Conservation (phyloP, 2,113 vertebrate genomes). For the Oxyruncus cristatus region DNA sequence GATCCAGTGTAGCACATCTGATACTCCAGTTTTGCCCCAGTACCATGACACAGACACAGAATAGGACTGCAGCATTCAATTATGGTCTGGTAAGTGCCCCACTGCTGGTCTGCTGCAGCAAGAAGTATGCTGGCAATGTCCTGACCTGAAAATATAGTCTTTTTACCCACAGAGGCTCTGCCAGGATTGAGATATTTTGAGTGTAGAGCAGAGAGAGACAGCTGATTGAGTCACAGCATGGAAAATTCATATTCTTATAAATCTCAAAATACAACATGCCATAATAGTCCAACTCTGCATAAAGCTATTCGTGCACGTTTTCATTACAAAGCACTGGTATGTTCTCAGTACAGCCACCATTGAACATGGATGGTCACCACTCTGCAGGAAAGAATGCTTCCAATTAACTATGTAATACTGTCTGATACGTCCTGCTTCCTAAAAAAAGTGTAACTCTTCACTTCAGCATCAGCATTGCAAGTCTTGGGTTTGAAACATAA, state of each 20-base stretch:
- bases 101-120: not conserved
- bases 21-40: not conserved
- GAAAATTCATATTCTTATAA: not conserved
- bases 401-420: not conserved
- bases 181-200: not conserved
- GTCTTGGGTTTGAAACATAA: not conserved
- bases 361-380: accelerated
- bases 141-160: not conserved
- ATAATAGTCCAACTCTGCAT: not conserved
- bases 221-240: not conserved
- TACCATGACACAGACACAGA: not conserved
- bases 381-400: not conserved
- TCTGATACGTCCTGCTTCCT: not conserved
- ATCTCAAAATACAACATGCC: not conserved
- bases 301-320: not conserved
- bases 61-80: not conserved
- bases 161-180: not conserved
- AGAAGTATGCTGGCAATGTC: not conserved
- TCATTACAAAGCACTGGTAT: not conserved
- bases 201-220: not conserved
- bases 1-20: not conserved
- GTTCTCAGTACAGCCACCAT: not conserved
- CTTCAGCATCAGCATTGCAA: not conserved
- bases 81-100: not conserved
- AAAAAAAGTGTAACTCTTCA: not conserved